These are phyloP conservation scores for Drosophila falleni DNA, from an alignment of 2,888 invertebrate genomes.

Conservation along the genomic window DNA sequence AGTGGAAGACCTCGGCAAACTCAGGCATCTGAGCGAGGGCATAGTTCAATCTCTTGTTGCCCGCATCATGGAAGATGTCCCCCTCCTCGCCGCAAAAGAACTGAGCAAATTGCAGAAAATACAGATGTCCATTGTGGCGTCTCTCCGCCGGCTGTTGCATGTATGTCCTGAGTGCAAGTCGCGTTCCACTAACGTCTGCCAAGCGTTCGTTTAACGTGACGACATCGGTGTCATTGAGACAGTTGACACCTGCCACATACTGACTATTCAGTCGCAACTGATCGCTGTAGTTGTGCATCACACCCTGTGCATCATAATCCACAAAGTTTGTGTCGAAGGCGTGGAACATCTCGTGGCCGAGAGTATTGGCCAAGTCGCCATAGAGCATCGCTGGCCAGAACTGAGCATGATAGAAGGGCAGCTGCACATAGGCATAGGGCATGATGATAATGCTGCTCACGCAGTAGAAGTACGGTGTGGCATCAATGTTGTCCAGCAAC, in stretches of 20 bases:
- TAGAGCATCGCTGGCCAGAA: conserved; percentile 80
- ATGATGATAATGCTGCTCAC: conserved; percentile 73
- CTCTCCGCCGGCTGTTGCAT: conserved; percentile 47
- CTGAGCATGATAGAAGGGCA: conserved; percentile 71
- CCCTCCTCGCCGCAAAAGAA: conserved; percentile 79
- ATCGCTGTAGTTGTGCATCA: conserved; percentile 58
- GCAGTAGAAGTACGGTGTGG: conserved; percentile 77
- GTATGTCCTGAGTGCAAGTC: conserved; percentile 74
- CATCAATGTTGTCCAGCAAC: conserved; percentile 72
- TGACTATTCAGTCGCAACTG: conserved; percentile 50
- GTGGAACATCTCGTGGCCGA: conserved; percentile 81
- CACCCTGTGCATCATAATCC: conserved; percentile 71
- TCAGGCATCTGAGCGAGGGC: conserved; percentile 76
- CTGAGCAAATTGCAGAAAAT: conserved; percentile 81
- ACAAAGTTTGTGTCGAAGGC: conserved; percentile 75
- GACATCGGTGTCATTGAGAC: conserved; percentile 59
- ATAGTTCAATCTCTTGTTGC: conserved; percentile 76
- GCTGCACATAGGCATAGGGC: conserved; percentile 75
- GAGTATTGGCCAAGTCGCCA: conserved; percentile 78
- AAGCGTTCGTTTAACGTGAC: conserved; percentile 71
- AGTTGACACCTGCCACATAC: conserved; percentile 56
- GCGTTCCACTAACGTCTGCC: conserved; percentile 80
- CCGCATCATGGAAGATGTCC: conserved; percentile 72
- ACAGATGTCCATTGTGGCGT: conserved; percentile 65
- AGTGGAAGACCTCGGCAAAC: conserved; percentile 73